Evolutionary conservation across 2,888 invertebrate species (phyloP).

Genomic region (Embidobia sp.): DNA sequence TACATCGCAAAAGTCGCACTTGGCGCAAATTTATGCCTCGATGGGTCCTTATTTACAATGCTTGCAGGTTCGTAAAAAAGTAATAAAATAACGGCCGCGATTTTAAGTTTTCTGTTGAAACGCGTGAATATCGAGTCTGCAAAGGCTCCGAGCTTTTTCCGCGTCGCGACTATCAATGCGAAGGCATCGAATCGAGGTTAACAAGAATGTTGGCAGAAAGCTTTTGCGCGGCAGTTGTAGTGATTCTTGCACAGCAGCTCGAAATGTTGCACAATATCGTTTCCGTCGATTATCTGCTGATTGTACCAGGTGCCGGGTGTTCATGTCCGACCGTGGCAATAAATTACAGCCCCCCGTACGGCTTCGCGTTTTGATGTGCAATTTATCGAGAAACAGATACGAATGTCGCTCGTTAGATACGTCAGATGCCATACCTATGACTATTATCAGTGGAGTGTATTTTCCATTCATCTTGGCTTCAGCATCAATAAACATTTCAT

Average conservation of each 20-base stretch:
- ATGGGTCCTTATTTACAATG: constrained; percentile 15
- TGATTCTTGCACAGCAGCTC: constrained; percentile 34
- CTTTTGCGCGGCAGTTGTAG: constrained; percentile 42
- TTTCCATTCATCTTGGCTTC: background rate
- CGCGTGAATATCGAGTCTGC: background rate
- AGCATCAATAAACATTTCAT: too few relatives aligned
- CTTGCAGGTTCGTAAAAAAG: too few relatives aligned
- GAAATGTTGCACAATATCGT: constrained; percentile 63
- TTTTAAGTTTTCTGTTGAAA: too few relatives aligned
- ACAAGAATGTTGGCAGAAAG: constrained; percentile 30
- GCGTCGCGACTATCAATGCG: background rate
- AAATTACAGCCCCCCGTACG: constrained; percentile 17
- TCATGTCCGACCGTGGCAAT: constrained; percentile 27
- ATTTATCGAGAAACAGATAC: constrained; percentile 28
- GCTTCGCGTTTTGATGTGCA: constrained; percentile 22
- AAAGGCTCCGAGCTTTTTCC: background rate
- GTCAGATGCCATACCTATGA: constrained; percentile 26
- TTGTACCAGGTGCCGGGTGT: constrained; percentile 15
- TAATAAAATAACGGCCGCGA: too few relatives aligned
- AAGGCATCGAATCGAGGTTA: constrained; percentile 29
- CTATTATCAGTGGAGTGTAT: background rate
- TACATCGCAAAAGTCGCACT: constrained; percentile 1
- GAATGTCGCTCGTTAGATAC: constrained; percentile 18
- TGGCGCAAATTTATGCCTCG: constrained; percentile 25
- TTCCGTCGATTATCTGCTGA: constrained; percentile 61